Base-by-base conservation (phyloP, 2,888 invertebrate species). In the Heliconius hortense region DNA sequence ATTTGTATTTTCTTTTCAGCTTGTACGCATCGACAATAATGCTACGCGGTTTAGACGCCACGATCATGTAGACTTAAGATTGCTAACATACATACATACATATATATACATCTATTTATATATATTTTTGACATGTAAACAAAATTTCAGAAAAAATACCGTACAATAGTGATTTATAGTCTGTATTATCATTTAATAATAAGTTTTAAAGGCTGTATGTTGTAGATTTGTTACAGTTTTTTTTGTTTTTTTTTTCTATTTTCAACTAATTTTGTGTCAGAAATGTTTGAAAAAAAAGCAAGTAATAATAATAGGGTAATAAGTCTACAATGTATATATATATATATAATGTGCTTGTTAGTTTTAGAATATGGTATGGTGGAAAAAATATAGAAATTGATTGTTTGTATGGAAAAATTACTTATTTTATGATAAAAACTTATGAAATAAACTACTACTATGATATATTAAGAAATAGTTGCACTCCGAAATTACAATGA, bases 11-110 rank as follows among this genome's bases (percentile, higher is more conserved):
- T 88, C 86, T 85, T 89, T 89, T 1, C 91, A 91, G 92, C 90
- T 90, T 90, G 87, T 85, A 87, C 85, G 89, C 90, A 87, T 88
- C 88, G 92, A 93, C 91, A 91, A 92, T 92, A 92, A 76, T 75
- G 80, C 80, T 80, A 79, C 74, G 80, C 80, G 73, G 77, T 80
- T 72, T 75, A 78, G 78, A 73, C 76, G 76, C 75, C 79, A 79
- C 76, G 75, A 74, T 76, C 73, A 74, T 71, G 67, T 74, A 77
- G 72, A 77, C 71, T 35, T 79, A 78, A 76, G 77, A 70, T 70
- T 74, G 75, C 74, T 64, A 76, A 75, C 72, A 75, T 74, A 75
- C 53, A 53, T 56, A 53, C 73, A 74, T 74, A 71, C 56, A 43
- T 39, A 74, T 73, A 67, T 73, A 77, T 79, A 67, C 75, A 63